Base-by-base conservation (phyloP, 2,888 invertebrate genomes). In the Drosophila limbata region DNA sequence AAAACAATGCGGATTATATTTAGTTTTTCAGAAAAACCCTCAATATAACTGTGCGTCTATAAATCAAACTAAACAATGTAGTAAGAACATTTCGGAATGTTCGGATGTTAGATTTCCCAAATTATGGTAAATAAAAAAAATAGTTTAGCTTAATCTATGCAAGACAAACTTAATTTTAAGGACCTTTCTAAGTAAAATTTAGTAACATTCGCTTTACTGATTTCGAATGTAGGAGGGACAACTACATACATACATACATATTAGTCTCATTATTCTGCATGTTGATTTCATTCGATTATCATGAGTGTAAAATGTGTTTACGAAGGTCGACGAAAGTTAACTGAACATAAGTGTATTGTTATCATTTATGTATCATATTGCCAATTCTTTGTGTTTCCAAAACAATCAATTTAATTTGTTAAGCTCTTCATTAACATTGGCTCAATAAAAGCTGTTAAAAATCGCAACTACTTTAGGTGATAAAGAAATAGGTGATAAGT, bases 321-420 rank as follows among this genome's bases (percentile, higher is more conserved):
- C 11, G 4, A 11, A 19, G 5, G 4, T 4, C 11, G 19, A 11
- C 19, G 42, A 11, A 19, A 11, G 42, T 17, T 17, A 40, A 17
- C 9, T 4, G 9, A 10, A 17, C 10, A 21, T 11, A 44, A 11
- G 10, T 28, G 15, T 21, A 44, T 6, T 19, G 10, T 3, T 15
- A 15, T 25, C n/a, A 25, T 48, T 31, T 13, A n/a, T 17, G 1
- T 51, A 9, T 28, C 11, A 8, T 17, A 4, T 42, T n/a, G 8
- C 13, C 19, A 19, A 11, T 33, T 13, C 48, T 2, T 40, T 28
- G 28, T 4, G 17, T 5, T n/a, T 10, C 47, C 6, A 28, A 17
- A 53, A 28, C 40, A 53, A 53, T 53, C 31, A 53, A 40, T 42
- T 42, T n/a, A 33, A 21, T 42, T 55, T 13, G 31, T 19, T 42